Evolutionary conservation across 2,797 vertebrate genomes (phyloP), one percentile per base, ranked within the genome.

Genomic region (Morelia viridis): DNA sequence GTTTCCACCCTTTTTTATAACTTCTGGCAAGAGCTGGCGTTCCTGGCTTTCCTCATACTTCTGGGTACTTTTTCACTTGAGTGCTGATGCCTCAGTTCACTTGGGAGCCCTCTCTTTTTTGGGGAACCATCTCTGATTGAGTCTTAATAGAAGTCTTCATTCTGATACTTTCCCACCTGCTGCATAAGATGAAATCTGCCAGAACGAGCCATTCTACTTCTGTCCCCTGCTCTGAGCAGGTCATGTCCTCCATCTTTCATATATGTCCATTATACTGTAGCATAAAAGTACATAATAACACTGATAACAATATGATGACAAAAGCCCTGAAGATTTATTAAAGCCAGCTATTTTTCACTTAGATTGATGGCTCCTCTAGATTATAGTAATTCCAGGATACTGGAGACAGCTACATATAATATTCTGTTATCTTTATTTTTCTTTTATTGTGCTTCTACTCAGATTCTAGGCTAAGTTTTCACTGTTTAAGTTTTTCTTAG

Each of bases 261-360:
- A 56, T 91, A 46, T 22, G 53, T 24, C 28, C 65, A 46, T 26
- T 58, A 56, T 88, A 17, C 13, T 87, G 4, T 56, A 50, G 35
- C 56, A 46, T 76, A 76, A 76, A 41, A 22, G 31, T 76, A 76
- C 17, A 80, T 24, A 46, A 80, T 46, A 80, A 80, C 71, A 24
- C 46, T 84, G 83, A 22, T 92, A 88, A 89, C 56, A 56, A 62
- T 64, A 83, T 50, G 3, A 76, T 91, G 57, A 76, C 0, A 86
- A 91, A 71, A 71, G 31, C 24, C 22, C 26, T 58, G 12, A 41
- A 84, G 60, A 56, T 91, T 87, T 76, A 91, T 87, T 64, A 88
- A 19, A 64, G 60, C 28, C 46, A 8, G n/a, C n/a, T 83, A 1
- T 88, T 61, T 91, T 88, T 88, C 58, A 53, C 41, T 88, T 84